Evolutionary conservation across 2,797 vertebrate genomes (phyloP), one percentile per base, ranked within the genome.

Genomic region (Girardinus metallicus): DNA sequence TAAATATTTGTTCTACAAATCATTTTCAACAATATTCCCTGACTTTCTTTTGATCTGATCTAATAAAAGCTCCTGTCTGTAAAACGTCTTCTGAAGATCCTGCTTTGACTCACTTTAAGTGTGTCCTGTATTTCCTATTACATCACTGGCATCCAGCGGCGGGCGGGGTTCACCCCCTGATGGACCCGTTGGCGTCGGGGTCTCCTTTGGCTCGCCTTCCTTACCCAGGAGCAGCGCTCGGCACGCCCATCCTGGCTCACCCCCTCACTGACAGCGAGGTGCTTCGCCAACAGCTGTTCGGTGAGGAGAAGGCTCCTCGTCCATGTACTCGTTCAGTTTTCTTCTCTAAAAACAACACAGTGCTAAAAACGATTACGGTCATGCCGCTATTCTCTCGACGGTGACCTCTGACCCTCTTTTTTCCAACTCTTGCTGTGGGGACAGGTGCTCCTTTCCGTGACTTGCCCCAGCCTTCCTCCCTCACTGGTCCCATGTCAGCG

Each of bases 211-310:
- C 98, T 82, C 97, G 98, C 90, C 98, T 99, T 94, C 98, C 98
- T 16, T 99, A 99, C 92, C 98, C 98, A 80, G 98, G 98, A 88
- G 97, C 97, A 89, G 96, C 97, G 86, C 96, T 99, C 88, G 97
- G 96, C 87, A 98, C 97, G 87, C 97, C 98, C 86, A 97, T 99
- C 93, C 96, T 99, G 94, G 97, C 98, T 94, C 98, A 99, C 92
- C 98, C 98, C 94, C 97, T 99, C 93, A 97, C 98, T 95, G 98
- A 99, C 95, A 99, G 98, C 74, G 98, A 99, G 96, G 98, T 99
- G 93, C 97, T 99, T 89, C 97, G 98, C 94, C 98, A 99, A 94
- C 98, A 99, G 96, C 98, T 99, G 93, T 99, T 99, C 90, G 98
- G 98, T 99, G 97, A 97, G 96, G 90, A 94, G 91, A 93, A 93